Evolutionary conservation across 2,888 invertebrate species (phyloP).

Genomic region (Patella pellucida): DNA sequence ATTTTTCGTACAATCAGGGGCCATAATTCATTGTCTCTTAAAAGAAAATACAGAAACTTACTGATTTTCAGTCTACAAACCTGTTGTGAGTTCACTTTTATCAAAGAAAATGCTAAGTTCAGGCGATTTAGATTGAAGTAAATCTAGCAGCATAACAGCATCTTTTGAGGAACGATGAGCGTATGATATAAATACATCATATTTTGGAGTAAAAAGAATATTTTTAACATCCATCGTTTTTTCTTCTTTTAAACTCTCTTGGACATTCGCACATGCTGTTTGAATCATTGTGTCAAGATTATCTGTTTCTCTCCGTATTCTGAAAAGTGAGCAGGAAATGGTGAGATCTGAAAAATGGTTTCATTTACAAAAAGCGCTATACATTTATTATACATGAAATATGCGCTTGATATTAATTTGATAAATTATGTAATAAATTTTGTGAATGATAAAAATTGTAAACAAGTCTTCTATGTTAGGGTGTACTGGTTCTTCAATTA

Average conservation of each 20-base stretch:
- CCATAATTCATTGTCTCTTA: too few relatives aligned
- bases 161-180: conserved; percentile 53
- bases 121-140: conserved; percentile 45
- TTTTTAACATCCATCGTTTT: conserved; percentile 32
- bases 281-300: neutral
- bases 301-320: neutral
- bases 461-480: too few relatives aligned
- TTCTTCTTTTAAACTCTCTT: conserved; percentile 39
- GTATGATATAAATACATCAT: conserved; percentile 68
- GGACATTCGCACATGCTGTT: neutral
- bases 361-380: too few relatives aligned
- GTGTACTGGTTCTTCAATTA: too few relatives aligned
- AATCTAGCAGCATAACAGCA: conserved; percentile 50
- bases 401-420: too few relatives aligned
- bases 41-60: too few relatives aligned
- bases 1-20: too few relatives aligned
- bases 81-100: conserved; percentile 61
- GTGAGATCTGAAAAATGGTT: too few relatives aligned
- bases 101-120: conserved; percentile 64
- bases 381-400: too few relatives aligned
- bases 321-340: neutral
- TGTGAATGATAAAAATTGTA: too few relatives aligned
- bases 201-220: conserved; percentile 31
- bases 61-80: conserved; percentile 36
- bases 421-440: too few relatives aligned